Evolutionary conservation across 2,888 invertebrate species (phyloP).

Genomic region (Phortica magna): DNA sequence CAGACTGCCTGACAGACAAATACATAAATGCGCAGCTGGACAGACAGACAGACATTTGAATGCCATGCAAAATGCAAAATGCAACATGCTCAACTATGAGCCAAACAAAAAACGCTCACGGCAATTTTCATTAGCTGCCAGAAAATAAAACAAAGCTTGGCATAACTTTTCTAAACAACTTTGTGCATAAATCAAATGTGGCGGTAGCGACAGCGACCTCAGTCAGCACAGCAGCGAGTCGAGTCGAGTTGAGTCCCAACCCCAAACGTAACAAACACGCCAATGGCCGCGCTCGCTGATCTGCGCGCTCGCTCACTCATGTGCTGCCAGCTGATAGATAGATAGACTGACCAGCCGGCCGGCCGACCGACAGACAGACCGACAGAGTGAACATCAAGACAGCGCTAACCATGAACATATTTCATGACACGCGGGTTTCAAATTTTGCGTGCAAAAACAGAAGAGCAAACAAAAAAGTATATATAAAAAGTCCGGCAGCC

Average conservation of each 20-base stretch:
- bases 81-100: neutral
- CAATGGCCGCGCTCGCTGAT: too few relatives aligned
- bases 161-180: slow-evolving; percentile 70
- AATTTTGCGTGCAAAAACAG: slow-evolving; percentile 58
- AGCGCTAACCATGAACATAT: neutral
- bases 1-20: neutral
- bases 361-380: neutral
- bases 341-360: slow-evolving; percentile 3
- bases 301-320: neutral
- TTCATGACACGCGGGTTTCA: slow-evolving; percentile 34
- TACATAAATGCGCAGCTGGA: neutral
- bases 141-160: slow-evolving; percentile 48
- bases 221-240: neutral
- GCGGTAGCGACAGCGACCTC: slow-evolving; percentile 57
- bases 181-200: slow-evolving; percentile 65
- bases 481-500: neutral
- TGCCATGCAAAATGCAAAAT: slow-evolving; percentile 19
- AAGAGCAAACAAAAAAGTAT: neutral
- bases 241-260: too few relatives aligned
- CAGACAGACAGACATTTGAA: neutral
- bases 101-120: slow-evolving; percentile 25
- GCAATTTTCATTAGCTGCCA: slow-evolving; percentile 33
- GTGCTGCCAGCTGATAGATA: slow-evolving; percentile 51
- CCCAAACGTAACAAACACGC: neutral
- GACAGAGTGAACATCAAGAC: neutral